Conservation (phyloP, 2,888 invertebrate species). For the Orthonevra nobilis region DNA sequence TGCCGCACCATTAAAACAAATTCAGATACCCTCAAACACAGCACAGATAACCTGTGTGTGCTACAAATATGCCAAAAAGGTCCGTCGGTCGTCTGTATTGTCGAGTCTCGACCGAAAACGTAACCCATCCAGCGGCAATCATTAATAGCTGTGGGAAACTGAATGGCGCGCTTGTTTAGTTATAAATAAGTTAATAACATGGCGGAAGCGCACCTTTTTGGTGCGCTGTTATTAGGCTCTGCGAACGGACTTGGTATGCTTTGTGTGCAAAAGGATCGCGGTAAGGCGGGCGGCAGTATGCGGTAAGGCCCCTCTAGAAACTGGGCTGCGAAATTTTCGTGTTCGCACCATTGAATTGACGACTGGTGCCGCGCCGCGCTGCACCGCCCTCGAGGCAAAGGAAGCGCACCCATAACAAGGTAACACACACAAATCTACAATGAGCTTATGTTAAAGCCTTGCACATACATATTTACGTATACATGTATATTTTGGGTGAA, state of each 20-base stretch:
- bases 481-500: constrained; percentile 20
- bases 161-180: constrained; percentile 75
- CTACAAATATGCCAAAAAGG: constrained; percentile 49
- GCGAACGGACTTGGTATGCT: constrained; percentile 40
- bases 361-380: constrained; percentile 51
- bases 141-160: constrained; percentile 70
- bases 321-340: constrained; percentile 62
- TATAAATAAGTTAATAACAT: constrained; percentile 81
- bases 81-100: constrained; percentile 36
- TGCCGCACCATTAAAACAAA: constrained; percentile 31
- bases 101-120: neutral
- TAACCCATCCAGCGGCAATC: constrained; percentile 64
- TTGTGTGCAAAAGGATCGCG: constrained; percentile 50
- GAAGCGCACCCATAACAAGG: constrained; percentile 55
- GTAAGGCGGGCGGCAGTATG: too few species aligned
- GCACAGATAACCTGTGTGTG: constrained; percentile 31
- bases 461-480: too few species aligned
- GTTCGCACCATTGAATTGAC: constrained; percentile 69
- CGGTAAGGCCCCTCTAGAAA: constrained; percentile 52
- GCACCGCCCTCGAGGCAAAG: constrained; percentile 63
- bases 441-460: neutral
- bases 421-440: constrained; percentile 12
- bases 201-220: constrained; percentile 79
- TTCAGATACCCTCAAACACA: constrained; percentile 25
- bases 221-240: constrained; percentile 70